Percentiles rank a stretch among this genome's conserved stretches.
Conservation (phyloP, 2,888 invertebrate genomes). For the Megamerina dolium region DNA sequence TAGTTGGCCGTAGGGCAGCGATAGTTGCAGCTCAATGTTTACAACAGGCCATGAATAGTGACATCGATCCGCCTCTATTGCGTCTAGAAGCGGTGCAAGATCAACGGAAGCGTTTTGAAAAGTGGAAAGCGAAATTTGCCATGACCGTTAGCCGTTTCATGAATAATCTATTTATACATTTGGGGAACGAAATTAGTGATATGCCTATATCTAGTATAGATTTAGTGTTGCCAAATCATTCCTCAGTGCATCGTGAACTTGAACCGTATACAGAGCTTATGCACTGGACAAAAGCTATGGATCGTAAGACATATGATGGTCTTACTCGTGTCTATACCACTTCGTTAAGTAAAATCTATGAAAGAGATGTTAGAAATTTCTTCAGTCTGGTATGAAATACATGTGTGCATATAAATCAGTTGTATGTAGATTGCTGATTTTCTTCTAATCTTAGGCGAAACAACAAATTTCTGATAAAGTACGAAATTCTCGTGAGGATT, state of each 20-base stretch:
- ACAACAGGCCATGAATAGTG: slow-evolving; percentile 66
- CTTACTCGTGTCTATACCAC: slow-evolving; percentile 77
- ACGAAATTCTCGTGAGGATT: slow-evolving; percentile 48
- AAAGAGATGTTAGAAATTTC: slow-evolving; percentile 64
- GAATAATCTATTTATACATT: slow-evolving; percentile 91
- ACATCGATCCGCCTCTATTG: slow-evolving; percentile 59
- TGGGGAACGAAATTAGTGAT: slow-evolving; percentile 73
- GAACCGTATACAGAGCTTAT: slow-evolving; percentile 83
- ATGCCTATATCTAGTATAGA: slow-evolving; percentile 45
- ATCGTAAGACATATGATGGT: slow-evolving; percentile 73
- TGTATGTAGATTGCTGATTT: too few relatives aligned
- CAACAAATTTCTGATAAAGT: slow-evolving; percentile 42
- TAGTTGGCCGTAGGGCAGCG: slow-evolving; percentile 58
- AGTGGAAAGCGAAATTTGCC: slow-evolving; percentile 72
- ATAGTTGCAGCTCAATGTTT: slow-evolving; percentile 68
- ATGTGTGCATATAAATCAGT: not conserved
- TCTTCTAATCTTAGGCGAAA: slow-evolving; percentile 40
- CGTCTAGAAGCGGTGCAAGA: slow-evolving; percentile 73
- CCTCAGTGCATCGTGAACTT: slow-evolving; percentile 77
- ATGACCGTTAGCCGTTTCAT: slow-evolving; percentile 81
- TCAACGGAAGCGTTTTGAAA: slow-evolving; percentile 71
- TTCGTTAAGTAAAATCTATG: slow-evolving; percentile 81
- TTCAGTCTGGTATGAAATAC: slow-evolving; percentile 33
- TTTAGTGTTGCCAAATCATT: slow-evolving; percentile 68
- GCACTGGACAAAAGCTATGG: slow-evolving; percentile 86